Conservation (phyloP, 1,140 invertebrate species). For the Apis mellifera region DNA sequence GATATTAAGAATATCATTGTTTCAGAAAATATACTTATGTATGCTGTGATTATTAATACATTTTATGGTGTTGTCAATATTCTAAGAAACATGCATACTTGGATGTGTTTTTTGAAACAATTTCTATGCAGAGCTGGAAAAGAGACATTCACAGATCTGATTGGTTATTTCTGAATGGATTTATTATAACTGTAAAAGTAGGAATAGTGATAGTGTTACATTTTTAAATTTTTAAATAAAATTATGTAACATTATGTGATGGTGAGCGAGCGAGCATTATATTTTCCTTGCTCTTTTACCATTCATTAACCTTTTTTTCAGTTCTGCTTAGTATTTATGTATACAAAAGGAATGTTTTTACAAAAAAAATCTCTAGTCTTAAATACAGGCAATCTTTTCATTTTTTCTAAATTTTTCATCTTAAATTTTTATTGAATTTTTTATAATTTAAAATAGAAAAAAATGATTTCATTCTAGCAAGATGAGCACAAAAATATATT, state of each 20-base stretch:
- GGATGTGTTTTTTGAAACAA: slow-evolving; percentile 1
- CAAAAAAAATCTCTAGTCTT: slow-evolving; percentile 45
- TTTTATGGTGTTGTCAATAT: background rate
- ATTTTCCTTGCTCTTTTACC: no score
- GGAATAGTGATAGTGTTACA: no score
- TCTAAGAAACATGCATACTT: background rate
- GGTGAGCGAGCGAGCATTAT: no score
- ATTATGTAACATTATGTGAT: no score
- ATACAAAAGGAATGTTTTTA: slow-evolving; percentile 55
- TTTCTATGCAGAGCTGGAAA: no score
- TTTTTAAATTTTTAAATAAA: no score
- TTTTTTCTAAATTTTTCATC: background rate
- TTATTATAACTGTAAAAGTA: no score
- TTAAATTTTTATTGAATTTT: slow-evolving; percentile 3
- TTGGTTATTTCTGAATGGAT: no score
- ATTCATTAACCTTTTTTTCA: no score
- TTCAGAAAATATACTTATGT: slow-evolving; percentile 16
- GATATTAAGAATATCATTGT: slow-evolving; percentile 10
- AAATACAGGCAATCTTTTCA: slow-evolving; percentile 4
- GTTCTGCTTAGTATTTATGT: background rate
- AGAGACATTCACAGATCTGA: no score
- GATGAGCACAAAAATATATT: background rate
- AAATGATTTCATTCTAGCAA: background rate
- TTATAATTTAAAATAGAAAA: background rate
- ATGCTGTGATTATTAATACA: slow-evolving; percentile 10